phyloP scores from a whole-genome alignment of 2,888 invertebrate genomes.

The Galerucella pusilla region DNA sequence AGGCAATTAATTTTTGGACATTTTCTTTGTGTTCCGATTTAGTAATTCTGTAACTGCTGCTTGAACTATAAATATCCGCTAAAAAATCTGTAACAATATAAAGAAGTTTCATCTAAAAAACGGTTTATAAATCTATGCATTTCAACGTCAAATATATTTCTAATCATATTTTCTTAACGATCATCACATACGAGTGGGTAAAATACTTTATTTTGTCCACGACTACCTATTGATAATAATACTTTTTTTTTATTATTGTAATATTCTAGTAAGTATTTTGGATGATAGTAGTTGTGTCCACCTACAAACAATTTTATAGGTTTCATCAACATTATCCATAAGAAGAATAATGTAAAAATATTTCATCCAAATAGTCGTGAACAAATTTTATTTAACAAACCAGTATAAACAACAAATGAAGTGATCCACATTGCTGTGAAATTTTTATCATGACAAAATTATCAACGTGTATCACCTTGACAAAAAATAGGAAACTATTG shows the following conservation, averaged over 20 bases:
- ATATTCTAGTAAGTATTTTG: too few species aligned
- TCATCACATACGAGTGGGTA: background rate
- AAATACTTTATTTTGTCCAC: background rate
- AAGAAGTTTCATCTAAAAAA: constrained; percentile 14
- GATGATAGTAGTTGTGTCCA: too few species aligned
- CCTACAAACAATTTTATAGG: too few species aligned
- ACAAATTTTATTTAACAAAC: background rate
- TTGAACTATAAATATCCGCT: constrained; percentile 27
- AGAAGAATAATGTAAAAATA: background rate
- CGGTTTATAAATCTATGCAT: background rate
- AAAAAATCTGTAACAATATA: constrained; percentile 11
- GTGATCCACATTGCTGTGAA: background rate
- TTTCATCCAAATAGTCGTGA: background rate
- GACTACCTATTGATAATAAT: background rate
- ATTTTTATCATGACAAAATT: background rate
- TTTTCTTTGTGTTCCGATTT: background rate
- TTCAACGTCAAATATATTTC: constrained; percentile 4
- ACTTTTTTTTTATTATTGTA: too few species aligned
- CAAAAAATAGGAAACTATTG: background rate
- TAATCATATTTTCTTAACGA: background rate
- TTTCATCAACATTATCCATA: too few species aligned
- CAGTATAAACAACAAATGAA: background rate
- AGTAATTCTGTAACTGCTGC: background rate
- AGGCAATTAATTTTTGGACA: background rate
- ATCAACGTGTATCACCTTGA: background rate